Percentiles rank a stretch among this genome's conserved stretches.
These are phyloP conservation scores for Beris morrisii DNA, from an alignment of 2,888 invertebrate species.

Conservation along the genomic window DNA sequence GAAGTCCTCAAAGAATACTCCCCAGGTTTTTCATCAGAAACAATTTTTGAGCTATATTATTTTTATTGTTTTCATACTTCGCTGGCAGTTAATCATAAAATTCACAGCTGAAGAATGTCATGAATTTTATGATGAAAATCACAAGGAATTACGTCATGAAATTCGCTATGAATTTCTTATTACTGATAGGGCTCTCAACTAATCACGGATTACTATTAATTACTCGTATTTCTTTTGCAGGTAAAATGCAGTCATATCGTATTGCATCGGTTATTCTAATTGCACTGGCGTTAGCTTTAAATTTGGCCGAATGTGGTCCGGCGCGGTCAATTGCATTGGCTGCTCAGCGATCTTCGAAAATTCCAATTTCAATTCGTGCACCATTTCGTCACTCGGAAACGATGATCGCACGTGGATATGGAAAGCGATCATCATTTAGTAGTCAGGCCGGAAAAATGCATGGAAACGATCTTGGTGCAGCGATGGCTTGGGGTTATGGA, in stretches of 20 bases:
- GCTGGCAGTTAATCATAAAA: no score
- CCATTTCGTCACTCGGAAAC: conserved; percentile 44
- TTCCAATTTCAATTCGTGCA: conserved; percentile 44
- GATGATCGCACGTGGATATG: conserved; percentile 47
- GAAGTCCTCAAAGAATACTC: no score
- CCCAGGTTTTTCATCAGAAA: no score
- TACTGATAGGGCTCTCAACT: no score
- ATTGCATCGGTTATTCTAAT: conserved; percentile 35
- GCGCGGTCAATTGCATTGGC: conserved; percentile 41
- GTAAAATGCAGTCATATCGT: conserved; percentile 40
- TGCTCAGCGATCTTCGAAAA: conserved; percentile 39
- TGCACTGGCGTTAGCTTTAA: conserved; percentile 38
- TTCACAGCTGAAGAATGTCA: no score
- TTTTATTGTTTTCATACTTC: no score
- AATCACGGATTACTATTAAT: no score
- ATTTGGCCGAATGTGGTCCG: conserved; percentile 41
- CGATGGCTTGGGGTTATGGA: conserved; percentile 31
- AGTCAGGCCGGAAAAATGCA: background rate
- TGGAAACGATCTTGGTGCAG: background rate
- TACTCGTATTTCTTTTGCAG: conserved; percentile 7
- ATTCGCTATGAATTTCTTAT: no score
- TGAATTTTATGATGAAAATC: no score
- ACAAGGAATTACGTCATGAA: no score
- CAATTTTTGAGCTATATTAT: no score
- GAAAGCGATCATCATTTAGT: conserved; percentile 41